Evolutionary conservation across 1,140 invertebrate genomes (phyloP).

Genomic region (Halotydeus destructor): DNA sequence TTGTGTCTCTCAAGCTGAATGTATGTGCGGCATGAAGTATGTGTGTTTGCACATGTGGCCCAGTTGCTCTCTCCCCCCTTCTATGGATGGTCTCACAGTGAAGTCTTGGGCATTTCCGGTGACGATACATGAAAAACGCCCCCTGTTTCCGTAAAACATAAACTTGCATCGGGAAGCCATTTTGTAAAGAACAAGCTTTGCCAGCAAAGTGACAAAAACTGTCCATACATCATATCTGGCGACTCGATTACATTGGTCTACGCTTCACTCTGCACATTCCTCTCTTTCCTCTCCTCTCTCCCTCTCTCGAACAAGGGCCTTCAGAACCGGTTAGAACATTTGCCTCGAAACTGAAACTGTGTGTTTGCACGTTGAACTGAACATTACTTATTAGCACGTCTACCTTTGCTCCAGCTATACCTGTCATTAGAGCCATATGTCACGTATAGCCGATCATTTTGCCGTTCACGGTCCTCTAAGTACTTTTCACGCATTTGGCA

Average conservation of each 20-base stretch:
- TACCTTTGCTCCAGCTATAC: no score
- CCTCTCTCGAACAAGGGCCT: neutral
- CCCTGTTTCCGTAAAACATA: neutral
- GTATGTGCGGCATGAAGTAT: neutral
- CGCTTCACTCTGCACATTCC: neutral
- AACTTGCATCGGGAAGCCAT: neutral
- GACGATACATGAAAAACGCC: neutral
- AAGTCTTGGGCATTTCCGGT: neutral
- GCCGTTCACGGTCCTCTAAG: no score
- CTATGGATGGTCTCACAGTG: neutral
- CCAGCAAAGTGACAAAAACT: neutral
- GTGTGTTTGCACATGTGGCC: neutral
- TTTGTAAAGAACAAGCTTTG: neutral
- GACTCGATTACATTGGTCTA: neutral
- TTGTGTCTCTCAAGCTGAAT: neutral
- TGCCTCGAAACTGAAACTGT: neutral
- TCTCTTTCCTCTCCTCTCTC: neutral
- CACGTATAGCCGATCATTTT: no score
- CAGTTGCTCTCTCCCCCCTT: neutral
- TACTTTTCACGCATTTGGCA: no score
- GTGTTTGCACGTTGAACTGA: no score
- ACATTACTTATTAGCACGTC: no score
- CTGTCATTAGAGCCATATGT: no score
- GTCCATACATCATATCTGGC: neutral
- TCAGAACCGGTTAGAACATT: neutral